Base-by-base conservation (phyloP, 2,888 invertebrate genomes). In the Eurytoma adleriae region DNA sequence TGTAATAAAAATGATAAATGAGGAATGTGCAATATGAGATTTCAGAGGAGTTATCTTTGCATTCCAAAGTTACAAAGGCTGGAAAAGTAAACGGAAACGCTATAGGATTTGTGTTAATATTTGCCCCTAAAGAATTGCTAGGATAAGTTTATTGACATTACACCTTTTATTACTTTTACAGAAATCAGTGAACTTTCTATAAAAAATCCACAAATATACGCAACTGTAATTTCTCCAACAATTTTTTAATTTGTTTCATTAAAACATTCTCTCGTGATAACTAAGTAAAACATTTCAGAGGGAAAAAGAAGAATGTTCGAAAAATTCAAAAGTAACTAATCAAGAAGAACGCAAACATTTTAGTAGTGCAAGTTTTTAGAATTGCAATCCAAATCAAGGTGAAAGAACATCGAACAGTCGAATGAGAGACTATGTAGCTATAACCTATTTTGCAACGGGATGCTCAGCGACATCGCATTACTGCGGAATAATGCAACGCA, bases 401-500 rank as follows among this genome's bases (percentile, higher is more conserved):
- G 20, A 20, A 24, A 4, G 4, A 24, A 0, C 20, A 24, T 2
- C 20, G 3, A 20, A 27, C 2, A 61, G 61, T 24, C 14, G 40
- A 27, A 10, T 24, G 13, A 10, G 27, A 4, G 14, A 61, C 57
- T 12, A 57, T 56, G 56, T 3, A 12, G 18, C 61, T 24, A 13
- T 27, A 20, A 24, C 13, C 14, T 27, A 16, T 62, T 62, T 62
- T 62, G 30, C 30, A 16, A 4, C 0, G 62, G 14, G 54, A 54
- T 54, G 16, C 54, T 14, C 54, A 54, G 24, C 62, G 14, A n/a
- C 62, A 40, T 62, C 62, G 30, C 4, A 30, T n/a, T 30, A 62
- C 3, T 62, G n/a, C 16, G 62, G 30, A 62, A 62, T 62, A 62
- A 62, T 62, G 24, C 27, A 62, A n/a, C 62, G 27, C n/a, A 30